Evolutionary conservation across 2,888 invertebrate species (phyloP).

Genomic region (Drosophila kokeensis): DNA sequence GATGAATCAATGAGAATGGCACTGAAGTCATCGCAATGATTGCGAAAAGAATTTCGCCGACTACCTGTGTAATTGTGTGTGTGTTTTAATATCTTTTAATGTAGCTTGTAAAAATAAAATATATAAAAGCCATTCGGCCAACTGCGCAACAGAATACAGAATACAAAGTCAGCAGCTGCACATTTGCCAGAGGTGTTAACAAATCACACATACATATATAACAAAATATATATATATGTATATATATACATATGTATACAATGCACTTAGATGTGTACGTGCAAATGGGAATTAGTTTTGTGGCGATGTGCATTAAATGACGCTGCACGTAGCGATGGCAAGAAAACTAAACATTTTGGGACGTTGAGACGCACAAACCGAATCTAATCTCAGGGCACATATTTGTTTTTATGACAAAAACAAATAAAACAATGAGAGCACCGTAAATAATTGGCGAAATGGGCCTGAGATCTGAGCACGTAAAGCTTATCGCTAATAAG

Average conservation of each 20-base stretch:
- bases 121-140: conserved; percentile 43
- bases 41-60: conserved; percentile 24
- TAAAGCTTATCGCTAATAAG: conserved; percentile 68
- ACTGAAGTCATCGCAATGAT: conserved; percentile 38
- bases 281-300: conserved; percentile 18
- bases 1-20: conserved; percentile 57
- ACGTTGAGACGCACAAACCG: conserved; percentile 23
- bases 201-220: conserved; percentile 34
- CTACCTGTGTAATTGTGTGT: background rate
- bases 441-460: conserved; percentile 26
- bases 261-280: conserved; percentile 42
- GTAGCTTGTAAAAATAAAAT: conserved; percentile 50
- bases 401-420: conserved; percentile 51
- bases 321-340: conserved; percentile 56
- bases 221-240: background rate
- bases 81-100: conserved; percentile 40
- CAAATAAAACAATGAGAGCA: conserved; percentile 18
- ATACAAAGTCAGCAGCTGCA: conserved; percentile 61
- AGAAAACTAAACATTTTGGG: conserved; percentile 51
- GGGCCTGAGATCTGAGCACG: conserved; percentile 49
- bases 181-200: conserved; percentile 52
- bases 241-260: conserved; percentile 20
- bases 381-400: conserved; percentile 67
- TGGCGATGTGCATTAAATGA: conserved; percentile 35
- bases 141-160: conserved; percentile 74